Conservation (phyloP, 2,113 vertebrate species). For the Trogon melanurus region DNA sequence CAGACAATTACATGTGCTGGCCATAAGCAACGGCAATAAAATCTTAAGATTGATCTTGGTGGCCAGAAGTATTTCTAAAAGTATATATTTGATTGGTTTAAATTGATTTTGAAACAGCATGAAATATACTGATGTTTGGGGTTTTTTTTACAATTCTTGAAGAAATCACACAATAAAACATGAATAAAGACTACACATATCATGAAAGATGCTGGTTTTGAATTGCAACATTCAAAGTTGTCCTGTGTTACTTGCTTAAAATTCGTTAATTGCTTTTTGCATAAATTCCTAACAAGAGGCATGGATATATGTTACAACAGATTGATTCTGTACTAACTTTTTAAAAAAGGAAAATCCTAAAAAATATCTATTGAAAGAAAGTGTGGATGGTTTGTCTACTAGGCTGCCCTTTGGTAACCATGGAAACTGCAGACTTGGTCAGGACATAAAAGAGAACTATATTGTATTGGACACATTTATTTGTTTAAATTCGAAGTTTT, state of each 20-base stretch:
- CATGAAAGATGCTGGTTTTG: neutral
- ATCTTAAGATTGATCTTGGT: neutral
- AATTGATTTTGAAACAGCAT: neutral
- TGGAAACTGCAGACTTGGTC: slow-evolving; percentile 39
- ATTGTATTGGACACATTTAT: slow-evolving; percentile 7
- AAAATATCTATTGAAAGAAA: neutral
- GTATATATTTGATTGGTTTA: neutral
- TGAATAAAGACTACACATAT: neutral
- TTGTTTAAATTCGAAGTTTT: slow-evolving; percentile 47
- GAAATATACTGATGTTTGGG: neutral
- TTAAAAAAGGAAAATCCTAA: neutral
- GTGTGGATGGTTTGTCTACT: neutral
- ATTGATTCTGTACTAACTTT: neutral
- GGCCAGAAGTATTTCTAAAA: neutral
- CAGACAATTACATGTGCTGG: neutral
- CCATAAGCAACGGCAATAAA: neutral
- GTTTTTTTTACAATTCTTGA: neutral
- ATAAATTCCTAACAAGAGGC: neutral
- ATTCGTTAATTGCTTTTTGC: neutral
- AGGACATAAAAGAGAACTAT: slow-evolving; percentile 16
- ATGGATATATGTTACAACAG: neutral
- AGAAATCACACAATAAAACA: neutral
- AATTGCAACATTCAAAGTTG: neutral
- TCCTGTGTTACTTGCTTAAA: neutral
- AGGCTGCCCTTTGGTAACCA: slow-evolving; percentile 16